Conservation (phyloP, 2,113 vertebrate species). For the Cavia aperea region DNA sequence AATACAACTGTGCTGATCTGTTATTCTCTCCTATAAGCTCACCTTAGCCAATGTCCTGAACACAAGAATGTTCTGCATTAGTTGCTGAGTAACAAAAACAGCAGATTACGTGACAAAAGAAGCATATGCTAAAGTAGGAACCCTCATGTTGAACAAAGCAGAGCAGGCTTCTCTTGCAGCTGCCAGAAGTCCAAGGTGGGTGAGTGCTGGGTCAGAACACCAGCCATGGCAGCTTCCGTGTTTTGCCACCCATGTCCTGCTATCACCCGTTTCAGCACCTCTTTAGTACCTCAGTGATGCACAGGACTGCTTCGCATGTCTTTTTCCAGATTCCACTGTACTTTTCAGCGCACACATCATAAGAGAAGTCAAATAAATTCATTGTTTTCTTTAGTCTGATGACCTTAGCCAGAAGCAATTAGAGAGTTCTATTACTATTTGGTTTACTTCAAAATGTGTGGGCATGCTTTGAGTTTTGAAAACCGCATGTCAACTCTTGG, state of each 20-base stretch:
- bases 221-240: not conserved
- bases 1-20: accelerated
- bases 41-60: no score
- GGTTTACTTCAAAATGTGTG: constrained; percentile 36
- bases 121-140: not conserved
- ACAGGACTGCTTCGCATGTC: not conserved
- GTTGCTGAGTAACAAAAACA: not conserved
- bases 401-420: constrained; percentile 16
- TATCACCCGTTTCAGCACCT: not conserved
- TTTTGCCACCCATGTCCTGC: not conserved
- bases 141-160: not conserved
- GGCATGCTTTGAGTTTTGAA: constrained; percentile 10
- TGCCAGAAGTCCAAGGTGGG: not conserved
- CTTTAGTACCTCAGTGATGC: not conserved
- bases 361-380: not conserved
- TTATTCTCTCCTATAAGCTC: not conserved
- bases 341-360: not conserved
- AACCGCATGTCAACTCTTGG: not conserved
- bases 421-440: constrained; percentile 21
- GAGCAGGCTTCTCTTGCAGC: not conserved
- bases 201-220: not conserved
- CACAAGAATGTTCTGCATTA: not conserved
- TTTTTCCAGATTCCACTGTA: not conserved
- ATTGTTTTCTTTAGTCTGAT: constrained; percentile 23
- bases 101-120: not conserved